A percentile compares a stretch with the other conserved stretches of the same genome.
phyloP scores from a whole-genome alignment of 2,888 invertebrate genomes.

The Drosophila nigricruria region DNA sequence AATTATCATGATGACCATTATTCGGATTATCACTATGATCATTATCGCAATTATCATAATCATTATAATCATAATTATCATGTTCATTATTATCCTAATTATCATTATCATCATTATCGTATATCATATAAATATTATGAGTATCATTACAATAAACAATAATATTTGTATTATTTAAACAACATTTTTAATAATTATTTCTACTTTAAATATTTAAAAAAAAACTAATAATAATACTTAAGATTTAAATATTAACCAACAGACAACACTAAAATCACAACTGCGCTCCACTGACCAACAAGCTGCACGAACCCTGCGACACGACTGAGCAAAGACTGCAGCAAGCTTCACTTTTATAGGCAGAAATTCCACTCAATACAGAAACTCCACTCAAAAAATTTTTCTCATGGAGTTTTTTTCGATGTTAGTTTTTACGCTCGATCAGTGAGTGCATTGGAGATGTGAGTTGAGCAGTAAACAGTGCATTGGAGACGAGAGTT shows the following conservation, averaged over 20 bases:
- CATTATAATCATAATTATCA: too few species aligned
- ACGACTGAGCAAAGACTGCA: not conserved
- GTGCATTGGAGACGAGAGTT: not conserved
- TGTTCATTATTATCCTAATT: not conserved
- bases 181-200: not conserved
- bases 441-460: not conserved
- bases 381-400: not conserved
- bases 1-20: too few species aligned
- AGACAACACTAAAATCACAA: not conserved
- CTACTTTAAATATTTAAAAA: not conserved
- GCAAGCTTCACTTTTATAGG: not conserved
- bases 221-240: not conserved
- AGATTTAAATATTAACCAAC: not conserved
- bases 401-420: not conserved
- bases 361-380: not conserved
- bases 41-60: not conserved
- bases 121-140: not conserved
- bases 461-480: not conserved
- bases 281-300: too few species aligned
- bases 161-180: not conserved
- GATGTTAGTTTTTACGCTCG: not conserved
- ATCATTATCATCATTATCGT: not conserved
- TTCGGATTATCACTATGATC: not conserved
- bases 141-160: not conserved
- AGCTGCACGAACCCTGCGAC: not conserved